Percentiles rank a stretch among this genome's conserved stretches.
These are phyloP conservation scores for Tenebrosternarchus preto DNA, from an alignment of 2,113 vertebrate species.

Conservation along the genomic window DNA sequence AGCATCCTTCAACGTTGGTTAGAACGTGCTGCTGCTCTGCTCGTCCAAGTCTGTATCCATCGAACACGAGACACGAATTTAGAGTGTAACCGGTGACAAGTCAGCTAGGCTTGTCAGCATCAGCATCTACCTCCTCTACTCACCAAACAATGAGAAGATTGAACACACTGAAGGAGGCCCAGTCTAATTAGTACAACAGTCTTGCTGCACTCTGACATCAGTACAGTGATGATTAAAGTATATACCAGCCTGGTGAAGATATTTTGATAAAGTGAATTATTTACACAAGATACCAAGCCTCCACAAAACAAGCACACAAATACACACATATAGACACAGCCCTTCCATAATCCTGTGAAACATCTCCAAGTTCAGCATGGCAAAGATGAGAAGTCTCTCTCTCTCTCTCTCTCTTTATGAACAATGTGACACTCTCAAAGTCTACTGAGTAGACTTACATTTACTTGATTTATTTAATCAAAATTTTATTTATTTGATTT, in stretches of 20 bases:
- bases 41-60: too few relatives aligned
- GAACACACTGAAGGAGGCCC: not conserved
- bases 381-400: not conserved
- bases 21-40: slow-evolving; percentile 7
- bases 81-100: slow-evolving; percentile 14
- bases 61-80: slow-evolving; percentile 28
- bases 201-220: slow-evolving; percentile 25
- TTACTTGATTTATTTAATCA: too few relatives aligned
- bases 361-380: not conserved
- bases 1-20: not conserved
- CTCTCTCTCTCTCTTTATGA: not conserved
- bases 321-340: slow-evolving; percentile 1
- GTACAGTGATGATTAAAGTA: slow-evolving; percentile 7
- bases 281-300: slow-evolving; percentile 14
- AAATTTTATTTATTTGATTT: not conserved
- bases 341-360: slow-evolving; percentile 14
- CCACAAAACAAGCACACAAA: not conserved
- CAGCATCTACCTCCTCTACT: slow-evolving; percentile 36
- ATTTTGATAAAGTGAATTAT: not conserved
- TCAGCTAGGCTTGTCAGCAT: slow-evolving; percentile 9
- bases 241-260: not conserved
- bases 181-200: slow-evolving; percentile 46
- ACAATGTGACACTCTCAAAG: not conserved
- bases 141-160: slow-evolving; percentile 43
- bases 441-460: too few relatives aligned